Evolutionary conservation across 2,888 invertebrate species (phyloP).

Genomic region (Nomada fabriciana): DNA sequence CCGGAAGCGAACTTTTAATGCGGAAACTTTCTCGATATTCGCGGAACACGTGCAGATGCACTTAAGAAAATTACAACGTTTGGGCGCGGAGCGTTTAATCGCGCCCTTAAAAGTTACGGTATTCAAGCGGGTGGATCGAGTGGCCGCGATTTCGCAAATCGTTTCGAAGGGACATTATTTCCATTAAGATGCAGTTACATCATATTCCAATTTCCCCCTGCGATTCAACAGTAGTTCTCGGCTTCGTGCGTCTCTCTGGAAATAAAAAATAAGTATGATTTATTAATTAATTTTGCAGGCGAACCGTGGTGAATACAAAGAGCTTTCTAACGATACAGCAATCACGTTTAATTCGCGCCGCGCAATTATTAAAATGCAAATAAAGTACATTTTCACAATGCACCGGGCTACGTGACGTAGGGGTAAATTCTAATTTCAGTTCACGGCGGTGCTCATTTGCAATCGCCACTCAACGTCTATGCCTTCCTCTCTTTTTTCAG

Average conservation of each 20-base stretch:
- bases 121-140: constrained; percentile 5
- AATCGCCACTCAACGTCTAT: neutral
- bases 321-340: neutral
- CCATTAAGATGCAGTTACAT: neutral
- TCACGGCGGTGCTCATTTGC: neutral
- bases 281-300: neutral
- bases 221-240: neutral
- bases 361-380: constrained; percentile 39
- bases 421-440: constrained; percentile 17
- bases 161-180: neutral
- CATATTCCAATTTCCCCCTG: neutral
- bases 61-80: constrained; percentile 24
- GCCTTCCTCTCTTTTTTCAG: constrained; percentile 27
- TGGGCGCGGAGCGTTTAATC: constrained; percentile 9
- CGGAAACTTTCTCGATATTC: constrained; percentile 44
- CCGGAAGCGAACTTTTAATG: constrained; percentile 48
- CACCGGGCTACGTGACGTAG: neutral
- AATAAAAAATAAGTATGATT: neutral
- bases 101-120: neutral
- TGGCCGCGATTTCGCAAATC: neutral
- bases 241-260: too few relatives aligned
- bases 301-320: neutral
- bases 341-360: constrained; percentile 4
- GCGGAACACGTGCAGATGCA: neutral
- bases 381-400: constrained; percentile 1